Conservation (phyloP, 2,888 invertebrate genomes). For the Seira musarum region DNA sequence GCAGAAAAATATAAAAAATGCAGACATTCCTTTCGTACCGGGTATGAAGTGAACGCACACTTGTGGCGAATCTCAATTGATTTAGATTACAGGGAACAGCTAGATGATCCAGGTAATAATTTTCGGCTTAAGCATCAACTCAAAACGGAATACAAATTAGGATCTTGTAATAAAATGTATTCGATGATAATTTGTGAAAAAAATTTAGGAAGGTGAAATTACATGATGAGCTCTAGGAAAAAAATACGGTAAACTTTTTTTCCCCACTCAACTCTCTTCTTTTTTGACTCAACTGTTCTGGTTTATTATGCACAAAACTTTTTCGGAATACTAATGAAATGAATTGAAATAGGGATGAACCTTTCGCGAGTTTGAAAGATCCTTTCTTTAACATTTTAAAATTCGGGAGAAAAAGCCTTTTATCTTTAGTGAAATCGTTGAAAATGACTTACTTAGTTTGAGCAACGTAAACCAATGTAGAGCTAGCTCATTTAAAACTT, state of each 20-base stretch:
- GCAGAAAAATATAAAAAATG: neutral
- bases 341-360: slow-evolving; percentile 11
- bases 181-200: neutral
- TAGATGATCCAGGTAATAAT: slow-evolving; percentile 27
- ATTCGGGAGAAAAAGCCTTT: neutral
- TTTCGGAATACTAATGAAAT: slow-evolving; percentile 39
- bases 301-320: slow-evolving; percentile 29
- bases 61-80: slow-evolving; percentile 23
- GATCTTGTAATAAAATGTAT: neutral
- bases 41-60: too few relatives aligned
- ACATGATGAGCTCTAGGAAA: neutral
- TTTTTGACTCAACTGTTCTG: slow-evolving; percentile 7
- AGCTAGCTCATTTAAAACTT: neutral
- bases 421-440: slow-evolving; percentile 31
- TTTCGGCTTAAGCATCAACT: slow-evolving; percentile 22
- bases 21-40: too few relatives aligned
- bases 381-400: neutral
- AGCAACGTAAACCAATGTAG: neutral
- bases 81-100: slow-evolving; percentile 42
- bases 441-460: slow-evolving; percentile 30
- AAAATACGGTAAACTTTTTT: neutral
- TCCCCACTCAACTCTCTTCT: neutral
- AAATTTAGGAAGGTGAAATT: neutral
- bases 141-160: neutral
- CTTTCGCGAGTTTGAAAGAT: neutral